These are phyloP conservation scores for Xanthorhoe spadicearia DNA, from an alignment of 2,888 invertebrate species.

Conservation along the genomic window DNA sequence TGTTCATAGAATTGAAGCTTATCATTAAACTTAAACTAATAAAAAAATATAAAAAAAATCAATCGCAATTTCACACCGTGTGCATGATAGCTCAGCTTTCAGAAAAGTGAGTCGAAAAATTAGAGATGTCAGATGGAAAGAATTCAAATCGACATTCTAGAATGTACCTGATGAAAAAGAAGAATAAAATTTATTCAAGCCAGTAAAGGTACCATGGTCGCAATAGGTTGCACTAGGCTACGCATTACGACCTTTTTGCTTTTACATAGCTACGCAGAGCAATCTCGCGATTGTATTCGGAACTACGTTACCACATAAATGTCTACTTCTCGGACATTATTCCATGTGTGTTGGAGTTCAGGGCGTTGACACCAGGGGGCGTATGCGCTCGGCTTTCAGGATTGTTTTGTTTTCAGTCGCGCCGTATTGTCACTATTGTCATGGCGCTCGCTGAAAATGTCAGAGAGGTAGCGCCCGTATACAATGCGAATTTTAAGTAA, in stretches of 20 bases:
- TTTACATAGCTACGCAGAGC: slow-evolving; percentile 2
- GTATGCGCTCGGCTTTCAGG: slow-evolving; percentile 43
- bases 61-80: slow-evolving; percentile 62
- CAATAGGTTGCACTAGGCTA: not conserved
- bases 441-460: slow-evolving; percentile 81
- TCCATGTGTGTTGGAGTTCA: slow-evolving; percentile 22
- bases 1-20: slow-evolving; percentile 66
- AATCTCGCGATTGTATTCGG: slow-evolving; percentile 30
- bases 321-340: not conserved
- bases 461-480: slow-evolving; percentile 70
- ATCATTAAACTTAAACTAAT: slow-evolving; percentile 79
- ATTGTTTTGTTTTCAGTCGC: slow-evolving; percentile 82
- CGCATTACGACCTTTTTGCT: not conserved
- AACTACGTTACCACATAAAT: slow-evolving; percentile 27
- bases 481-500: slow-evolving; percentile 69
- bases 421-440: slow-evolving; percentile 73
- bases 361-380: slow-evolving; percentile 56
- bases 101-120: slow-evolving; percentile 55
- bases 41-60: slow-evolving; percentile 60
- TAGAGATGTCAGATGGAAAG: slow-evolving; percentile 21
- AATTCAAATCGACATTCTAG: slow-evolving; percentile 60
- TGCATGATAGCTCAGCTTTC: slow-evolving; percentile 73
- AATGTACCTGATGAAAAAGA: slow-evolving; percentile 38
- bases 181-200: slow-evolving; percentile 14
- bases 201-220: slow-evolving; percentile 5